These are phyloP conservation scores for Orthochromis malagaraziensis DNA, from an alignment of 2,113 vertebrate species.

Conservation along the genomic window DNA sequence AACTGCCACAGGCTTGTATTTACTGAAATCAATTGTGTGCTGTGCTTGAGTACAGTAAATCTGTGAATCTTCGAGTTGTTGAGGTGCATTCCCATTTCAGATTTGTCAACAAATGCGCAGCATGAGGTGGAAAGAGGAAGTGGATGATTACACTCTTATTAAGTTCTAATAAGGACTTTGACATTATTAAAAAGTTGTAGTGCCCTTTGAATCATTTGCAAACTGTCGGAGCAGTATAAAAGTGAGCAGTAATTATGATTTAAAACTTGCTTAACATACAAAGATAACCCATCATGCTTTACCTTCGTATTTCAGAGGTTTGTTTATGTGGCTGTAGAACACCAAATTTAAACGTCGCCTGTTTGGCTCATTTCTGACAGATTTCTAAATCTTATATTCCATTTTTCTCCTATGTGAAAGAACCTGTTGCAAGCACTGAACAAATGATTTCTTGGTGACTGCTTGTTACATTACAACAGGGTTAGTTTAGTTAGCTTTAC, in stretches of 20 bases:
- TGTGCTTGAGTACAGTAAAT: neutral
- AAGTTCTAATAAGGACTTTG: neutral
- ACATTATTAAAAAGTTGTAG: neutral
- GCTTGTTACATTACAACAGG: neutral
- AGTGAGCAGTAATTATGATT: rapidly evolving
- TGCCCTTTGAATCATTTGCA: neutral
- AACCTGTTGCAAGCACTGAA: neutral
- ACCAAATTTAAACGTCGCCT: neutral
- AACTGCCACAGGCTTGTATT: neutral
- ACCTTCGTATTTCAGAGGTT: neutral
- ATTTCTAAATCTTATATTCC: neutral
- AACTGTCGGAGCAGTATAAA: neutral
- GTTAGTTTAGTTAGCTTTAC: neutral
- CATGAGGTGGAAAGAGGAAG: neutral
- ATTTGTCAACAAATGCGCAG: neutral
- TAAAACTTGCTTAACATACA: neutral
- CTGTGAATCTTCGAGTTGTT: neutral
- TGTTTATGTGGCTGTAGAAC: neutral
- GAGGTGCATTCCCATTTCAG: neutral
- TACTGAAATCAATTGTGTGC: neutral
- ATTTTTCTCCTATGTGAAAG: neutral
- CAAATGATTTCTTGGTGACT: neutral
- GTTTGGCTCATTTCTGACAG: neutral
- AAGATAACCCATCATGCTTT: neutral
- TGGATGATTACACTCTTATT: neutral